Percentiles rank a stretch among this genome's conserved stretches.
Conservation (phyloP, 2,113 vertebrate species). For the Trematomus loennbergii region DNA sequence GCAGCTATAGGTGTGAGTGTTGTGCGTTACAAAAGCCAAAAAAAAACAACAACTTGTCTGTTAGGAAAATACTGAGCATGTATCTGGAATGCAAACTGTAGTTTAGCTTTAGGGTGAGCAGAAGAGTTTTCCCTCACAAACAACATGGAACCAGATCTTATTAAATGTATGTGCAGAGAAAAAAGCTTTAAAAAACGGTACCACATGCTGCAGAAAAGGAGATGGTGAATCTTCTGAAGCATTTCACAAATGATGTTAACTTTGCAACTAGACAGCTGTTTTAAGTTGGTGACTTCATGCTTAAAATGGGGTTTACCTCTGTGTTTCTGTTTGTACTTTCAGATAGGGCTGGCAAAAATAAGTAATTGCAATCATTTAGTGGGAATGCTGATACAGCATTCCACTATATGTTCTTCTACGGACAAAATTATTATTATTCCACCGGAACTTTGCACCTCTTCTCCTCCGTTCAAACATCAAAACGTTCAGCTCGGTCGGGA, state of each 20-base stretch:
- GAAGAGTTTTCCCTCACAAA: background rate
- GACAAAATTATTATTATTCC: too few relatives aligned
- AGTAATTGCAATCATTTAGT: too few relatives aligned
- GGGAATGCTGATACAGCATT: too few relatives aligned
- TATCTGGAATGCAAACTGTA: background rate
- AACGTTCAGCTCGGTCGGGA: too few relatives aligned
- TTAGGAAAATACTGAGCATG: background rate
- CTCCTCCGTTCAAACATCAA: too few relatives aligned
- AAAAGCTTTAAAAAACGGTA: background rate
- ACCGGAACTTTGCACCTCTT: too few relatives aligned
- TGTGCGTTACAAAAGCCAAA: background rate
- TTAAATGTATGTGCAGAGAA: background rate
- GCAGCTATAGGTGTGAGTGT: background rate
- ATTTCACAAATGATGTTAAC: background rate
- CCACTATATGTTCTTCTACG: too few relatives aligned
- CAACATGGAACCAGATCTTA: too few relatives aligned
- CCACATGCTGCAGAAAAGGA: background rate
- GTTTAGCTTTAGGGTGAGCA: background rate
- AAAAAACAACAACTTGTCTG: too few relatives aligned
- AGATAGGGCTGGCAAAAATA: too few relatives aligned
- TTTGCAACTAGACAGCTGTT: background rate
- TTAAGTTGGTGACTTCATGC: background rate
- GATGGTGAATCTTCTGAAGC: background rate
- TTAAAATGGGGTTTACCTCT: background rate
- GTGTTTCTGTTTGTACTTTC: background rate